Evolutionary conservation across 2,888 invertebrate species (phyloP), one percentile per base, ranked within the genome.

Genomic region (Rhimphoctona megacephalus): DNA sequence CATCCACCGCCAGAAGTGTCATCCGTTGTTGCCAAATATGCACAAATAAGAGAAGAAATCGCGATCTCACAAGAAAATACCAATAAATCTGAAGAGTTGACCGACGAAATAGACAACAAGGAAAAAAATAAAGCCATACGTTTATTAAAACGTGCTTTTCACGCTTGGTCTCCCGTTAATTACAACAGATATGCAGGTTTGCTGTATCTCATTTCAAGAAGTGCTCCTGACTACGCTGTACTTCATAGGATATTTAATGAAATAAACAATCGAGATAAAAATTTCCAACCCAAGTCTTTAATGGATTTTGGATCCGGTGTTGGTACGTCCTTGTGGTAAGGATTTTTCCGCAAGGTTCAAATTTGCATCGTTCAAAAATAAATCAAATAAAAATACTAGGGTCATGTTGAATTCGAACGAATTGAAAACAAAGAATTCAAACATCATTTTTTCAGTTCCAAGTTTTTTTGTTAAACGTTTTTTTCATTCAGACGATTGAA

Each of bases 291-390:
- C 0, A 95, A 95, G 83, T 96, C 96, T 85, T 96, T 98, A 89
- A 97, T 99, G 90, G 99, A 99, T 95, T 98, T 98, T 94, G 99
- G 99, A 0, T 98, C 98, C 7, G 99, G 99, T 0, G 95, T 98
- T 6, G 99, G 98, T 0, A 97, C 98, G 0, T 97, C 96, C 0
- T 96, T 97, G 79, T 98, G 98, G 98, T 95, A 92, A 91, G 92
- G 89, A 73, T 78, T 77, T 72, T 52, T 86, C 72, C 17, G 73
- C 22, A 25, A 43, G 0, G 9, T 9, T 25, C 0, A 17, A 25
- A 25, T 49, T 4, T 6, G 19, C n/a, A n/a, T 49, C 5, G 6
- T 1, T n/a, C 43, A 11, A 43, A 43, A 14, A 14, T 43, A 14
- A 11, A 43, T 14, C 1, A n/a, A n/a, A 2, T 14, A 43, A 43